Base-by-base conservation (phyloP, 2,113 vertebrate species). In the Ictidomys tridecemlineatus region DNA sequence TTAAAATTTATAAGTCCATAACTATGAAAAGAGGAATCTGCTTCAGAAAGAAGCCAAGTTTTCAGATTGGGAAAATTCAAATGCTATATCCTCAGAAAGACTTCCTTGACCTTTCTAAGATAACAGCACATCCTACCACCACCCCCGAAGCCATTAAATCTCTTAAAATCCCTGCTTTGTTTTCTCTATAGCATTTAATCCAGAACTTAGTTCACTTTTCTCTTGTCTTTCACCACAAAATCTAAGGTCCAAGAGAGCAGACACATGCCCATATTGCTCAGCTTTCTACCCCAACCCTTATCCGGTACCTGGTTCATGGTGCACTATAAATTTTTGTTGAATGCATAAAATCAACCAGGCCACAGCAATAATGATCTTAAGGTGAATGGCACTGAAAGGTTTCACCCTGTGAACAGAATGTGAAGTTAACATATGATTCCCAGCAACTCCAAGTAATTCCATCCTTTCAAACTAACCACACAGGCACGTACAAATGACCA, bases 391-490 rank as follows among this genome's bases (percentile, higher is more conserved):
- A 42, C 0, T 34, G 67, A 58, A 94, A 42, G 16, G 2, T 0
- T 67, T 93, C 80, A 67, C n/a, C 2, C n/a, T 39, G 22, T 63
- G 42, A 87, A 80, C 13, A 83, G 42, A 37, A 61, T 7, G 32
- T 65, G 37, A 17, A 89, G n/a, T 74, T 51, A 42, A 39, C 51
- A 63, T 82, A 77, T 42, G 45, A 74, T 88, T 74, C 79, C 89
- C 73, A 74, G 28, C 18, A 77, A 82, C 34, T 91, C 65, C n/a
- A 22, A 70, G 34, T 12, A 48, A 93, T 48, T 93, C 42, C 20
- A 56, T 91, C 61, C 79, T 88, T 94, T 94, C 74, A 67, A 63
- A 0, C 34, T 51, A 74, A 93, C 58, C 51, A n/a, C 39, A 32
- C 0, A 72, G 48, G 70, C 42, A 93, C 69, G 9, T 34, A 30